Evolutionary conservation across 2,113 vertebrate species (phyloP).

Genomic region (Tragelaphus imberbis): DNA sequence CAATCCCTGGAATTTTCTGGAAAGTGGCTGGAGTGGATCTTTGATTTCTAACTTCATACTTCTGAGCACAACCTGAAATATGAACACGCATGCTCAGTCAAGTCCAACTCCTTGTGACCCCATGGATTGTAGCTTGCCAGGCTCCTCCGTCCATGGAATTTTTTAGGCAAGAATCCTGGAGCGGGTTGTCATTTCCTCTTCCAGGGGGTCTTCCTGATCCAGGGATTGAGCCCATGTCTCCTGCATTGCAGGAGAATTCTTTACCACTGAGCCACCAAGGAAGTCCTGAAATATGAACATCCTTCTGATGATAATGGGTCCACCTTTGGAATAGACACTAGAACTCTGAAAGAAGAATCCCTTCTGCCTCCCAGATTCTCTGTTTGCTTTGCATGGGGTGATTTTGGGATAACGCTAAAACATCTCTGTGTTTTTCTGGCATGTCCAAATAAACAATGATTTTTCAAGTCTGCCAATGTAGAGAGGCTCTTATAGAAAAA

Average conservation of each 20-base stretch:
- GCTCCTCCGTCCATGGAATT: not conserved
- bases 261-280: not conserved
- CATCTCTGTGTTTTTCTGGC: not conserved
- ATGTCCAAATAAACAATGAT: slow-evolving; percentile 13
- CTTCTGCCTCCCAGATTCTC: not conserved
- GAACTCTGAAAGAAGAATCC: not conserved
- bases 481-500: not conserved
- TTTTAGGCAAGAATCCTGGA: not conserved
- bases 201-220: not conserved
- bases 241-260: not conserved
- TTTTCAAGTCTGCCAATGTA: not conserved
- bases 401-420: not conserved
- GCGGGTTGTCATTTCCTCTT: not conserved
- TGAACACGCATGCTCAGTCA: not conserved
- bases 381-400: not conserved
- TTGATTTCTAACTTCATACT: not conserved
- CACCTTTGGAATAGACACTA: not conserved
- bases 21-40: not conserved
- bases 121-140: not conserved
- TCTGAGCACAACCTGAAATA: not conserved
- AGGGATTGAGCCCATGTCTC: not conserved
- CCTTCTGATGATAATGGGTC: not conserved
- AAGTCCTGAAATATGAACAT: not conserved
- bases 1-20: not conserved
- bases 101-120: not conserved